A percentile compares a stretch with the other conserved stretches of the same genome.
Conservation (phyloP, 2,113 vertebrate species). For the Phocoena sinus region DNA sequence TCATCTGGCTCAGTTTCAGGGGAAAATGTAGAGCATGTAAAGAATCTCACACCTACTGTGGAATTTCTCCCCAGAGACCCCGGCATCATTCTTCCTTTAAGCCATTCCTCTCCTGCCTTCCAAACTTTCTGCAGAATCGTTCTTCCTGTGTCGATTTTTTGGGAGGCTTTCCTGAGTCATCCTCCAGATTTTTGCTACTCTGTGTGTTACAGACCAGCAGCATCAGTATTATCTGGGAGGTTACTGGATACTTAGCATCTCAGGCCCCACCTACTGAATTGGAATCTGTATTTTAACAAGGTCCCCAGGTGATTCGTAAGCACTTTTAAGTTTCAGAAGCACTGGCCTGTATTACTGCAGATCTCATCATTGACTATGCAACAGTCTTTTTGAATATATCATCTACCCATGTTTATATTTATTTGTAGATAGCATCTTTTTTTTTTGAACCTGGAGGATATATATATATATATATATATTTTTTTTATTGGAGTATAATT, state of each 20-base stretch:
- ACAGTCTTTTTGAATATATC: not conserved
- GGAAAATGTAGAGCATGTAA: not conserved
- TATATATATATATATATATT: too few species aligned
- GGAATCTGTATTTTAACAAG: not conserved
- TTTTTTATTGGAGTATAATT: too few species aligned
- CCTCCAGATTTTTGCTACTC: not conserved
- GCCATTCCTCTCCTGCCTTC: not conserved
- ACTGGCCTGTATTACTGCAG: not conserved
- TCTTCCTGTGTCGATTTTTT: not conserved
- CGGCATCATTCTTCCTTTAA: not conserved
- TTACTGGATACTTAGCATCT: not conserved
- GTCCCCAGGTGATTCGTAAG: not conserved
- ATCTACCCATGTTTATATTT: not conserved
- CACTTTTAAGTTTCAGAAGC: not conserved
- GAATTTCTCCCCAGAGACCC: not conserved
- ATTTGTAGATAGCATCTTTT: not conserved
- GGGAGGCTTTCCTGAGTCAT: not conserved
- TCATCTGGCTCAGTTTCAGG: not conserved
- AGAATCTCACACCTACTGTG: not conserved
- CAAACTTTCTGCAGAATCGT: not conserved
- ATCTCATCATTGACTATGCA: not conserved
- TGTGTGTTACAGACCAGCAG: accelerated
- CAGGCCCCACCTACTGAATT: not conserved
- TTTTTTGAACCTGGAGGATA: not conserved
- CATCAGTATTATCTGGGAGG: not conserved